phyloP scores from a whole-genome alignment of 2,888 invertebrate species.

The Adelphocoris suturalis region DNA sequence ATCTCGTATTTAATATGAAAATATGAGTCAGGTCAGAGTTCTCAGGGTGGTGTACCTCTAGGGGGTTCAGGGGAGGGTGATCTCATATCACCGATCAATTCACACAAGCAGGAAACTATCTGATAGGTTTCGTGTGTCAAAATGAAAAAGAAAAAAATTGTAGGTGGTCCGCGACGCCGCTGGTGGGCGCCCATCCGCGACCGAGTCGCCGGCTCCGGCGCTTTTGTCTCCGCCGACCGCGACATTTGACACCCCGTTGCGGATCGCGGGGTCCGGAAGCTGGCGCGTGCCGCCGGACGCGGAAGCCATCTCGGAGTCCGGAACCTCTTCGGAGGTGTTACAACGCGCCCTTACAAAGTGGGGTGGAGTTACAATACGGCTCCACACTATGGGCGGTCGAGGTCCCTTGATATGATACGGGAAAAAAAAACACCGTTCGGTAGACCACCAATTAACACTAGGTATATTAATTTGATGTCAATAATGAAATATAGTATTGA shows the following conservation, averaged over 20 bases:
- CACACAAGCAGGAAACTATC: background rate
- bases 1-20: too few species aligned
- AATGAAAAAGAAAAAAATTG: background rate
- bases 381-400: too few species aligned
- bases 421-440: too few species aligned
- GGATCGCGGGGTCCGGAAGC: conserved; percentile 14
- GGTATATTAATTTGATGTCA: too few species aligned
- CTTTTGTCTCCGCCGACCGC: background rate
- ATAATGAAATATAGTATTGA: too few species aligned
- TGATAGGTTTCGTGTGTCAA: conserved; percentile 4
- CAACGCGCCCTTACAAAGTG: too few species aligned
- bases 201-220: conserved; percentile 25
- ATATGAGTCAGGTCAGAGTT: too few species aligned
- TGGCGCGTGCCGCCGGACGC: conserved; percentile 16
- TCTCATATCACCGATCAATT: background rate
- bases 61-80: background rate
- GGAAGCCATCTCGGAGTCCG: conserved; percentile 12
- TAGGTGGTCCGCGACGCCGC: conserved; percentile 33
- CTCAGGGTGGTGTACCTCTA: background rate
- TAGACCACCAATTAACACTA: too few species aligned
- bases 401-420: too few species aligned
- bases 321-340: background rate
- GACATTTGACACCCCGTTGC: background rate
- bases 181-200: conserved; percentile 42
- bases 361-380: too few species aligned